These are phyloP conservation scores for Monomorium pharaonis DNA, from an alignment of 1,140 invertebrate genomes.

Conservation along the genomic window DNA sequence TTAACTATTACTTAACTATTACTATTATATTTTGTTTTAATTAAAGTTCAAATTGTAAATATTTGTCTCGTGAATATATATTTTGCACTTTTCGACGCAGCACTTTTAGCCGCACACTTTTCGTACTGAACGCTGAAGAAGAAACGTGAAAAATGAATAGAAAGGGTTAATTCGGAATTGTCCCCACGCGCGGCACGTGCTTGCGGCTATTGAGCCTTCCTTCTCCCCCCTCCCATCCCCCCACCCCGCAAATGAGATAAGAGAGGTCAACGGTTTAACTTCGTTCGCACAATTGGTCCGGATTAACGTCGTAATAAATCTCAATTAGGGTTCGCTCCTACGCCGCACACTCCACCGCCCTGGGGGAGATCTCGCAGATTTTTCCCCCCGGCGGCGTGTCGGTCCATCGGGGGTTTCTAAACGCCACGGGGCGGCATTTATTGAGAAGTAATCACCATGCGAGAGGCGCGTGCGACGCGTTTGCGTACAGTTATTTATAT, in stretches of 20 bases:
- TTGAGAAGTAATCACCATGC: slow-evolving; percentile 38
- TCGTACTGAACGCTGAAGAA: background rate
- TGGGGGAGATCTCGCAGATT: slow-evolving; percentile 51
- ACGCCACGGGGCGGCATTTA: background rate
- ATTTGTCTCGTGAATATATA: background rate
- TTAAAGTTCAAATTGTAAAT: background rate
- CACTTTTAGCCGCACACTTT: background rate
- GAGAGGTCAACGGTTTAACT: slow-evolving; percentile 81
- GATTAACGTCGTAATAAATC: slow-evolving; percentile 81
- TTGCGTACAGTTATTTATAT: slow-evolving; percentile 17
- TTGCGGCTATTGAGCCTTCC: background rate
- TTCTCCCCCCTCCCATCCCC: background rate
- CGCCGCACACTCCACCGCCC: slow-evolving; percentile 5
- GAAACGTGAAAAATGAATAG: background rate
- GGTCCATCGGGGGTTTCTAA: background rate
- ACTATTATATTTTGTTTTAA: slow-evolving; percentile 6
- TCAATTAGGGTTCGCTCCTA: slow-evolving; percentile 74
- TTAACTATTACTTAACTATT: no score
- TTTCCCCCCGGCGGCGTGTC: background rate
- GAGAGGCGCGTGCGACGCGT: background rate
- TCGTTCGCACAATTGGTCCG: slow-evolving; percentile 78
- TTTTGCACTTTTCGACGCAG: background rate
- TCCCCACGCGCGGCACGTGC: slow-evolving; percentile 66
- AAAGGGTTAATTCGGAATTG: slow-evolving; percentile 41
- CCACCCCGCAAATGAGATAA: slow-evolving; percentile 69